Evolutionary conservation across 1,140 invertebrate genomes (phyloP).

Genomic region (Teleogryllus occipitalis): DNA sequence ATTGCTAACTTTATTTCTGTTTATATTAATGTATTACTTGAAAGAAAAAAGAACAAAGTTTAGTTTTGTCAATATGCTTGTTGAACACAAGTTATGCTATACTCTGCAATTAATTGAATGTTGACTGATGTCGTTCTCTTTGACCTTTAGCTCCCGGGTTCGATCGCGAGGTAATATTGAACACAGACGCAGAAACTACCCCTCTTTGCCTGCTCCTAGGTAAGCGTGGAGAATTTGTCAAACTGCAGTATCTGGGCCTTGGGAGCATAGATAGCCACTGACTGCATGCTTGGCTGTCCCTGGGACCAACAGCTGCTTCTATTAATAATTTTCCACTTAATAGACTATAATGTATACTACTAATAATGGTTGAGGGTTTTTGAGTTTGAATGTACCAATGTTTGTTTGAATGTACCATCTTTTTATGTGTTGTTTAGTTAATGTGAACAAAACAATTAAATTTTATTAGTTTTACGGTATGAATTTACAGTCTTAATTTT

Average conservation of each 20-base stretch:
- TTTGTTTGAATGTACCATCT: too few relatives aligned
- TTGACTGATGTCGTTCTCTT: not conserved
- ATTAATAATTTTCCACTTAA: not conserved
- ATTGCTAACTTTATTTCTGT: too few relatives aligned
- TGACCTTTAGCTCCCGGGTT: not conserved
- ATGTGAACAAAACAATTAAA: too few relatives aligned
- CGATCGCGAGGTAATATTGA: not conserved
- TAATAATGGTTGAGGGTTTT: not conserved
- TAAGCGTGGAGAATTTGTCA: not conserved
- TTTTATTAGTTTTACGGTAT: too few relatives aligned
- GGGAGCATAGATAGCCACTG: not conserved
- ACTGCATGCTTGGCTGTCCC: not conserved
- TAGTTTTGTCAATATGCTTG: too few relatives aligned
- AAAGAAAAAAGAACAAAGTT: too few relatives aligned
- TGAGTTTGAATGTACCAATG: not conserved
- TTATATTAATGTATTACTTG: too few relatives aligned
- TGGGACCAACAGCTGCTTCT: not conserved
- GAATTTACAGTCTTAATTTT: too few relatives aligned
- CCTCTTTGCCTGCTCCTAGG: not conserved
- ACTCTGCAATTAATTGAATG: not conserved
- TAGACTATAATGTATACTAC: too few relatives aligned
- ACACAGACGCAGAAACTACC: not conserved
- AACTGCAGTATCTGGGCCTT: not conserved
- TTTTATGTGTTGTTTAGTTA: too few relatives aligned
- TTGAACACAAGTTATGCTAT: too few relatives aligned